Percentiles rank a stretch among this genome's conserved stretches.
Evolutionary conservation across 2,888 invertebrate genomes (phyloP).

Genomic region (Pandemis heparana): DNA sequence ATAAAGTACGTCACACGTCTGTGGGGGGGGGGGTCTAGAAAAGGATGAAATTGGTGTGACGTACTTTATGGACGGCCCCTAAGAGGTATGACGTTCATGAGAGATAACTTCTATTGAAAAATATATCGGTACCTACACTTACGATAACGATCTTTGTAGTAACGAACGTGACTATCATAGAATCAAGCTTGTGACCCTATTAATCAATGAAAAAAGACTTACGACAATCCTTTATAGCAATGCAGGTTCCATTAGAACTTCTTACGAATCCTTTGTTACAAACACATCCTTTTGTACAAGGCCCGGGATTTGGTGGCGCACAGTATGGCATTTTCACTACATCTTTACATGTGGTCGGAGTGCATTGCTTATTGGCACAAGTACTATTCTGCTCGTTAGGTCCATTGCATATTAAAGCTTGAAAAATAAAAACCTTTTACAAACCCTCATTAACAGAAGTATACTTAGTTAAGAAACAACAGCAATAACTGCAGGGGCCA

Average conservation of each 20-base stretch:
- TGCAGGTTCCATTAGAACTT: constrained; percentile 16
- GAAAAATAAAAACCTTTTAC: neutral
- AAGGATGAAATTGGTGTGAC: too few relatives aligned
- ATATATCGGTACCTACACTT: too few relatives aligned
- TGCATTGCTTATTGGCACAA: constrained; percentile 11
- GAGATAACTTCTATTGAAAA: too few relatives aligned
- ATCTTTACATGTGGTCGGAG: constrained; percentile 22
- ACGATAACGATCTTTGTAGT: too few relatives aligned
- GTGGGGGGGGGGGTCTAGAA: too few relatives aligned
- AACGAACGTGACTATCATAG: too few relatives aligned
- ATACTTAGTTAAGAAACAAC: too few relatives aligned
- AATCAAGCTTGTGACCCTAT: neutral
- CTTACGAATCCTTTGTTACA: constrained; percentile 29
- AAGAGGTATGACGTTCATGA: too few relatives aligned
- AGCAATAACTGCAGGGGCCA: too few relatives aligned
- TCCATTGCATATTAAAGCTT: constrained; percentile 16
- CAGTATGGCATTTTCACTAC: constrained; percentile 19
- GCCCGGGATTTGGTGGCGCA: constrained; percentile 7
- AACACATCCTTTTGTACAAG: constrained; percentile 12
- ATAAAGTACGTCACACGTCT: too few relatives aligned
- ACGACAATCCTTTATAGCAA: constrained; percentile 25
- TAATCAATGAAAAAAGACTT: constrained; percentile 1
- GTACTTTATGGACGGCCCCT: too few relatives aligned
- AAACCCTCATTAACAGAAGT: too few relatives aligned
- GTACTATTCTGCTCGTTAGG: constrained; percentile 11